phyloP scores from a whole-genome alignment of 2,888 invertebrate species.

The Hydrotaea diabolus region DNA sequence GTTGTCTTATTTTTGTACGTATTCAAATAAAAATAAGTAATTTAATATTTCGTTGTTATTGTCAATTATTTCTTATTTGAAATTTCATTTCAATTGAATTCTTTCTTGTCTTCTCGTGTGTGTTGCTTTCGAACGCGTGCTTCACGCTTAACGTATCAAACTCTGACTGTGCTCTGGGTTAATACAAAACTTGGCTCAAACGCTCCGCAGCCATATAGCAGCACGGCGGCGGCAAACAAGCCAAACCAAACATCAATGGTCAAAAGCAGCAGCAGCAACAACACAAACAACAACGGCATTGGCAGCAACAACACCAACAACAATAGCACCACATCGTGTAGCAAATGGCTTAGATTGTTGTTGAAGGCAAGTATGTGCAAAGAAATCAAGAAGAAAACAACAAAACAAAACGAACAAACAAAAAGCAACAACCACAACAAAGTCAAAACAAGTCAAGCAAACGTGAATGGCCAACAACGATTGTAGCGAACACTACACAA shows the following conservation, averaged over 20 bases:
- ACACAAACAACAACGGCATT: constrained; percentile 26
- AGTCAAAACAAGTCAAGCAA: neutral
- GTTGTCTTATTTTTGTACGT: no score
- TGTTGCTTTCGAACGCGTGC: constrained; percentile 59
- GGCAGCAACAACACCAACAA: constrained; percentile 40
- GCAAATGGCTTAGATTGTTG: constrained; percentile 47
- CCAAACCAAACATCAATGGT: constrained; percentile 43
- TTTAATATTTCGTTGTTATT: constrained; percentile 37
- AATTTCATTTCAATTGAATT: constrained; percentile 23
- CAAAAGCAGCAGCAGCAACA: constrained; percentile 57
- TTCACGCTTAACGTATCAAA: constrained; percentile 69
- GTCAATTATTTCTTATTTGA: constrained; percentile 9
- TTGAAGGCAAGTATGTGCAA: constrained; percentile 4
- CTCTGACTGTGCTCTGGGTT: constrained; percentile 69
- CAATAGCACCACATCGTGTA: constrained; percentile 31
- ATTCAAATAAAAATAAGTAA: constrained; percentile 10
- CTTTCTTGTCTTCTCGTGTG: constrained; percentile 13
- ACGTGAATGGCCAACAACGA: constrained; percentile 27
- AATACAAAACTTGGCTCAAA: constrained; percentile 68
- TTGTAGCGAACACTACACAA: no score
- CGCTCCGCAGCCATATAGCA: constrained; percentile 28
- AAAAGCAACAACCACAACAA: neutral
- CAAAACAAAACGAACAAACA: constrained; percentile 20
- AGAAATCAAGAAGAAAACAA: constrained; percentile 24
- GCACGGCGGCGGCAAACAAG: constrained; percentile 36